Evolutionary conservation across 2,113 vertebrate species (phyloP).

Genomic region (Eurypyga helias): DNA sequence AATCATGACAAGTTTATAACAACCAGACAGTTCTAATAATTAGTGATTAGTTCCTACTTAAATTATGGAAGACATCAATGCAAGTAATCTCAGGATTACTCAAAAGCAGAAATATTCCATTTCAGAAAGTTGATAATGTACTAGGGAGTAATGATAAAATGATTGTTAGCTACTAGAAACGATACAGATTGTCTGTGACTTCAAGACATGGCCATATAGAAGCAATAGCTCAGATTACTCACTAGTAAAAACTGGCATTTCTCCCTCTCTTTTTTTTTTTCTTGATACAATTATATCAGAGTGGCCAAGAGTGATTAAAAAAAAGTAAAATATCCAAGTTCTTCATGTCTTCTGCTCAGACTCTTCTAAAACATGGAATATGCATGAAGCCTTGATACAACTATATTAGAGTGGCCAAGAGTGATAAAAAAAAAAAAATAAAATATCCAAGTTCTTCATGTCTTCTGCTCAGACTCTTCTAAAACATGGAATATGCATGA

Average conservation of each 20-base stretch:
- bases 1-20: neutral
- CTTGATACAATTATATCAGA: neutral
- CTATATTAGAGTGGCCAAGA: neutral
- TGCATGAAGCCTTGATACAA: neutral
- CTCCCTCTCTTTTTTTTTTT: neutral
- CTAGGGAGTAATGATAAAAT: neutral
- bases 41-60: neutral
- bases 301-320: neutral
- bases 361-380: neutral
- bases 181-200: neutral
- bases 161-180: neutral
- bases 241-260: neutral
- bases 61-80: neutral
- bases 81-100: neutral
- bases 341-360: neutral
- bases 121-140: neutral
- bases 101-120: neutral
- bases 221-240: neutral
- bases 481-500: neutral
- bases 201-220: neutral
- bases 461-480: neutral
- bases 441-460: neutral
- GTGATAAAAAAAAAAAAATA: neutral
- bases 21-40: neutral
- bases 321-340: neutral